phyloP scores from a whole-genome alignment of 2,888 invertebrate species.

The Molorchus minor region DNA sequence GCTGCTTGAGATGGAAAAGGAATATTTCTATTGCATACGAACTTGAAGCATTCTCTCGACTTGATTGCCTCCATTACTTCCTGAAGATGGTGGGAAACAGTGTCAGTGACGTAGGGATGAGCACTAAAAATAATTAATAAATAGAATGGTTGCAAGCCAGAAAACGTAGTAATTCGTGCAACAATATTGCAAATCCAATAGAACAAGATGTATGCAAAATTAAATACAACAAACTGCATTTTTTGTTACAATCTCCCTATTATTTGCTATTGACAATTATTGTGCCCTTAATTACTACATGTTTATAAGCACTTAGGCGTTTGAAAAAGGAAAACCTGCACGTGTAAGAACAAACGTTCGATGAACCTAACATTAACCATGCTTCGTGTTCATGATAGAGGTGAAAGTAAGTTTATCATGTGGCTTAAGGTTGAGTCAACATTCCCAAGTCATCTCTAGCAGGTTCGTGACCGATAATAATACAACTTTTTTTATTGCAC shows the following conservation, averaged over 20 bases:
- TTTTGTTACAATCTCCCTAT: too few relatives aligned
- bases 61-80: slow-evolving; percentile 80
- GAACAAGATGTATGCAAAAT: too few relatives aligned
- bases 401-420: slow-evolving; percentile 8
- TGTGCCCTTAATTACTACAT: too few relatives aligned
- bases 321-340: too few relatives aligned
- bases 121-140: slow-evolving; percentile 66
- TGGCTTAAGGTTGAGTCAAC: slow-evolving; percentile 2
- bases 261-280: too few relatives aligned
- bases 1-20: slow-evolving; percentile 49
- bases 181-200: too few relatives aligned
- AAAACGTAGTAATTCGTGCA: too few relatives aligned
- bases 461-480: not conserved
- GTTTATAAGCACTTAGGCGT: too few relatives aligned
- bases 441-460: slow-evolving; percentile 13
- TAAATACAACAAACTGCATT: too few relatives aligned
- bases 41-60: slow-evolving; percentile 73
- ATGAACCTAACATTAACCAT: slow-evolving; percentile 1
- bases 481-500: not conserved
- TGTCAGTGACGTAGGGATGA: slow-evolving; percentile 67
- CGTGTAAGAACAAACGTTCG: not conserved
- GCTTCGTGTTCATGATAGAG: not conserved
- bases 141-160: too few relatives aligned
- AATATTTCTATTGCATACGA: slow-evolving; percentile 65
- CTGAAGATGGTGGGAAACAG: slow-evolving; percentile 74